These are phyloP conservation scores for Nibea albiflora DNA, from an alignment of 2,113 vertebrate genomes.

Conservation along the genomic window DNA sequence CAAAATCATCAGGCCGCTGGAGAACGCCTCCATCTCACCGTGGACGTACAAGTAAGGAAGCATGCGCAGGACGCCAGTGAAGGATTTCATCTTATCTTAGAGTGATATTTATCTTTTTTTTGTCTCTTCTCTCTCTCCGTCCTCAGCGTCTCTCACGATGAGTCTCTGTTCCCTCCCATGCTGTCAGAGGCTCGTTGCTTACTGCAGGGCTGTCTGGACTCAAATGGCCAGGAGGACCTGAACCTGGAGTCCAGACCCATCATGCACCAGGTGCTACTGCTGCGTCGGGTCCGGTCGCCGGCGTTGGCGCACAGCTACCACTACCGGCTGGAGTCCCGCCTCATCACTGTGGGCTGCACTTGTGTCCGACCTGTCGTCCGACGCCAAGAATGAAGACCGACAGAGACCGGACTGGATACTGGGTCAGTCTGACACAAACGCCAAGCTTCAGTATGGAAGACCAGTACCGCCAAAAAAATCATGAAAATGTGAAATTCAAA, in stretches of 20 bases:
- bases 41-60: slow-evolving; percentile 80
- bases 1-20: slow-evolving; percentile 41
- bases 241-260: slow-evolving; percentile 87
- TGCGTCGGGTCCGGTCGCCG: slow-evolving; percentile 75
- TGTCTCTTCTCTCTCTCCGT: slow-evolving; percentile 6
- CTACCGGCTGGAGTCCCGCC: slow-evolving; percentile 87
- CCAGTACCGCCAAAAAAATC: background rate
- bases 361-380: slow-evolving; percentile 78
- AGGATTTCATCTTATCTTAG: too few relatives aligned
- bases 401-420: background rate
- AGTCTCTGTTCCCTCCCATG: slow-evolving; percentile 63
- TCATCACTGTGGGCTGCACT: slow-evolving; percentile 90
- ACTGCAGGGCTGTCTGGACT: slow-evolving; percentile 81
- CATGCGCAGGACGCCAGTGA: background rate
- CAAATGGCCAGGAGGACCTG: slow-evolving; percentile 78
- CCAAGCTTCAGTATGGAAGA: background rate
- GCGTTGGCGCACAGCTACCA: slow-evolving; percentile 1
- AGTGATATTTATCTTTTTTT: background rate
- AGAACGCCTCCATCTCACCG: slow-evolving; percentile 81
- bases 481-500: background rate
- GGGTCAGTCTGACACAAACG: background rate
- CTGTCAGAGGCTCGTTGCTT: slow-evolving; percentile 85
- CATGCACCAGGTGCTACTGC: slow-evolving; percentile 87
- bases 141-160: slow-evolving; percentile 42
- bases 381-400: slow-evolving; percentile 51